Base-by-base conservation (phyloP, 2,888 invertebrate species). In the Drosophila anomalata region DNA sequence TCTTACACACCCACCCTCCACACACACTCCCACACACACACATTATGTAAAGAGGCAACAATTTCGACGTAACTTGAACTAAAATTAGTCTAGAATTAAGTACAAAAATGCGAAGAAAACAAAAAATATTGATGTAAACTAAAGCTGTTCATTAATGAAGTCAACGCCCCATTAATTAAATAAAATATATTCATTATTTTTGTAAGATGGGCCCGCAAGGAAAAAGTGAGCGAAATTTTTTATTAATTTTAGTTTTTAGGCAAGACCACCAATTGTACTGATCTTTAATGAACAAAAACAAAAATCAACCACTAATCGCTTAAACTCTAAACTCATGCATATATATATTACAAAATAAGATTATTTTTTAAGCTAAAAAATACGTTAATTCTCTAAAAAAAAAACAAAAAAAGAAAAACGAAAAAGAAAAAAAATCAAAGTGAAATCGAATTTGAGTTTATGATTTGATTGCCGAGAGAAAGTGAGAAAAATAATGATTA, bases 121-220 rank as follows among this genome's bases (percentile, higher is more conserved):
- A 51, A 51, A 76, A 17, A 53, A 36, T 36, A 36, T 36, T 46
- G 39, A 8, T 26, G 47, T 73, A 53, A 57, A 61, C 65, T 50
- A 57, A 70, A 62, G 88, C 88, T 89, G 89, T 88, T 88, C 80
- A 88, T 87, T 77, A 88, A 87, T 78, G 82, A 89, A 79, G 79
- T 79, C 86, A 71, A 84, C 66, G 78, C 73, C 54, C 54, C 57
- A 63, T 7, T 36, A n/a, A 71, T 46, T 65, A 51, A 51, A 48
- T 11, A 58, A 17, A 20, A 11, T 24, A 57, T 57, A 51, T 47
- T 52, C 54, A 53, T 26, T 58, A 39, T 52, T 22, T 58, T 54
- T 39, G 47, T 20, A 24, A 57, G 29, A 41, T n/a, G 14, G 58
- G 33, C 12, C 33, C 33, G 11, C 11, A 33, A 33, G 12, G 59